Evolutionary conservation across 2,888 invertebrate genomes (phyloP).

Genomic region (Chloromyia formosa): DNA sequence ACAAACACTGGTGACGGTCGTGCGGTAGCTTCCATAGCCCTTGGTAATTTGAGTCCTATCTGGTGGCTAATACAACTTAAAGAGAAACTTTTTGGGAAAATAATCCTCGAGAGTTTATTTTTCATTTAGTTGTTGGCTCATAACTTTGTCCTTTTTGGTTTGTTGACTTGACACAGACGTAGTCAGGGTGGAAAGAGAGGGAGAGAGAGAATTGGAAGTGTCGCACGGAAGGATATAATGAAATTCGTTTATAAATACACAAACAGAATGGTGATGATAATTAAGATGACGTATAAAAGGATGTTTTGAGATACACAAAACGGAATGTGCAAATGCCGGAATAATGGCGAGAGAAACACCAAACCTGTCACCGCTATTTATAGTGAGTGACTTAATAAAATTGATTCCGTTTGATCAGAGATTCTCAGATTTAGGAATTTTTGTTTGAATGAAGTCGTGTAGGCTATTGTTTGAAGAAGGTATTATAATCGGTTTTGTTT

Average conservation of each 20-base stretch:
- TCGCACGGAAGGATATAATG: not conserved
- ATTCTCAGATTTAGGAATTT: too few species aligned
- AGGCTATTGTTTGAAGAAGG: too few species aligned
- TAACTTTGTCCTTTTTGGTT: slow-evolving; percentile 1
- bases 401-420: too few species aligned
- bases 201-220: not conserved
- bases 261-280: too few species aligned
- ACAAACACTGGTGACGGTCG: not conserved
- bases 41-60: not conserved
- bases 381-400: too few species aligned
- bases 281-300: too few species aligned
- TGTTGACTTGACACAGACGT: not conserved
- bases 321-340: too few species aligned
- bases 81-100: not conserved
- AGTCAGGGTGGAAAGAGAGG: not conserved
- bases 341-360: too few species aligned
- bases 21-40: not conserved
- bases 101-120: not conserved
- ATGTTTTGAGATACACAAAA: too few species aligned
- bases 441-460: too few species aligned
- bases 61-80: not conserved
- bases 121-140: not conserved
- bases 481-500: too few species aligned
- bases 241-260: not conserved
- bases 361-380: too few species aligned